A percentile compares a stretch with the other conserved stretches of the same genome.
Evolutionary conservation across 2,113 vertebrate genomes (phyloP).

Genomic region (Epinephelus lanceolatus): DNA sequence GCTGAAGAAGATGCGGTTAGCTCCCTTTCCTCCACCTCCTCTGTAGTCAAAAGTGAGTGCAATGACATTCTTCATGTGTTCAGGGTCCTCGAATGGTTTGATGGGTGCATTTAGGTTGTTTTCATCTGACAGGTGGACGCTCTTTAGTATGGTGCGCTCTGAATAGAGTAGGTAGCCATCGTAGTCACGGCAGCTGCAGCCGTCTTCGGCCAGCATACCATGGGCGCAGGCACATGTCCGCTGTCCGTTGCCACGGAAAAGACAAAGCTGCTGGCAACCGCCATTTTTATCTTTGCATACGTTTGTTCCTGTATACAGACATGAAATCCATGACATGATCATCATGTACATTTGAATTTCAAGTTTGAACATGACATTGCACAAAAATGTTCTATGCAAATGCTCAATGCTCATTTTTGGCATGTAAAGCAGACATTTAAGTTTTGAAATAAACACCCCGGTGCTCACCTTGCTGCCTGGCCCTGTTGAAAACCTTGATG

Average conservation of each 20-base stretch:
- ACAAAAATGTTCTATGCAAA: not conserved
- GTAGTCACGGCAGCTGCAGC: conserved; percentile 91
- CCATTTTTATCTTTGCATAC: conserved; percentile 93
- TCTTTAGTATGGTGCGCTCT: conserved; percentile 97
- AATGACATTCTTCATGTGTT: conserved; percentile 98
- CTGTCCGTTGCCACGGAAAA: conserved; percentile 88
- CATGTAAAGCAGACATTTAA: not conserved
- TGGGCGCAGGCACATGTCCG: conserved; percentile 95
- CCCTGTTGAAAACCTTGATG: conserved; percentile 98
- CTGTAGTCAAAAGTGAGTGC: conserved; percentile 95
- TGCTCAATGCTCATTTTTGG: not conserved
- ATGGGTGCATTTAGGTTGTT: conserved; percentile 96
- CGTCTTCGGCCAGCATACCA: conserved; percentile 92
- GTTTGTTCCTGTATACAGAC: conserved; percentile 89
- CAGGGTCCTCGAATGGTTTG: conserved; percentile 94
- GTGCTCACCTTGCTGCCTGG: conserved; percentile 91
- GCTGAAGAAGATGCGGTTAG: conserved; percentile 96
- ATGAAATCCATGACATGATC: not conserved
- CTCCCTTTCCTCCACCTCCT: conserved; percentile 87
- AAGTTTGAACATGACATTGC: no score
- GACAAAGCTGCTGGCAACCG: conserved; percentile 94
- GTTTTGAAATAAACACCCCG: not conserved
- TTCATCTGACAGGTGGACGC: conserved; percentile 95
- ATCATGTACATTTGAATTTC: not conserved
- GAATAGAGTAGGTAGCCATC: conserved; percentile 97